These are phyloP conservation scores for Crypturellus tataupa DNA, from an alignment of 2,797 vertebrate species.

Conservation along the genomic window DNA sequence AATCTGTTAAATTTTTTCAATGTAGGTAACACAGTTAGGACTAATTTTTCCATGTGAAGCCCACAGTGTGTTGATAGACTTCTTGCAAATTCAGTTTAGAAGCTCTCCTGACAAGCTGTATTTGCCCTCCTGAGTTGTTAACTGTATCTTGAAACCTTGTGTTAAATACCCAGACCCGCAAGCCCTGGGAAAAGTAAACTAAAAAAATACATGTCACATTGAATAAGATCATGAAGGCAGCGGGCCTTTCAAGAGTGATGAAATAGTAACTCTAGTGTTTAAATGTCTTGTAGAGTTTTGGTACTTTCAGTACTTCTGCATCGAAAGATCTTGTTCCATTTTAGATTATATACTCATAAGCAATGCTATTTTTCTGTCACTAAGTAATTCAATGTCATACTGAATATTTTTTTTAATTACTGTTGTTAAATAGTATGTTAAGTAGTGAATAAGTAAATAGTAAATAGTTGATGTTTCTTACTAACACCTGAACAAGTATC, in stretches of 20 bases:
- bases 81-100: neutral
- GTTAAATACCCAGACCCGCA: slow-evolving; percentile 55
- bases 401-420: neutral
- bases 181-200: slow-evolving; percentile 29
- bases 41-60: neutral
- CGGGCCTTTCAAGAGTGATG: neutral
- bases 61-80: neutral
- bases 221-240: neutral
- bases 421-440: neutral
- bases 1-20: neutral
- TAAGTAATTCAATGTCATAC: neutral
- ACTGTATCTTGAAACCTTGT: neutral
- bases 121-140: neutral
- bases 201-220: slow-evolving; percentile 20
- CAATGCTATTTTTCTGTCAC: neutral
- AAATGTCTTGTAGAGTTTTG: neutral
- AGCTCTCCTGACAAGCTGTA: neutral
- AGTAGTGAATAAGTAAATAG: too few relatives aligned
- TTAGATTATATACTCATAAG: too few relatives aligned
- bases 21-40: neutral
- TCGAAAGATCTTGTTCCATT: neutral
- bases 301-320: neutral
- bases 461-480: neutral
- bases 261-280: neutral
- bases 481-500: fast-evolving